Base-by-base conservation (phyloP, 2,113 vertebrate genomes). In the Porphyrio hochstetteri region DNA sequence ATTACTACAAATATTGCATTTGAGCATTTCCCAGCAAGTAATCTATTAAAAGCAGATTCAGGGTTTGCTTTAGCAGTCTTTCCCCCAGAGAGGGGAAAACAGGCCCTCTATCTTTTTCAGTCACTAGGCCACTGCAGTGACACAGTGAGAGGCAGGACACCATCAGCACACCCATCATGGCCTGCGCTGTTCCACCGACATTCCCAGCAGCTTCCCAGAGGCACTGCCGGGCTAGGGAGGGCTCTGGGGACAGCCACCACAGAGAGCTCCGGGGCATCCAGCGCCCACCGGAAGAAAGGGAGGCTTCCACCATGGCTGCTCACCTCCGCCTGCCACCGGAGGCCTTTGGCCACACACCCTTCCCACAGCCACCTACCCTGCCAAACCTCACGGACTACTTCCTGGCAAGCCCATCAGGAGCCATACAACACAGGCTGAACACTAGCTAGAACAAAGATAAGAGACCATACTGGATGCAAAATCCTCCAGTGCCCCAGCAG, bases 171-270 rank as follows among this genome's bases (percentile, higher is more conserved):
- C 27, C 44, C 24, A 13, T 29, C 56, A 24, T 0, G 0, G 52
- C n/a, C 65, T 10, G 18, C 3, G 0, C 10, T 8, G 19, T 55
- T 15, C 46, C 21, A 17, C 48, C 1, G 3, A 7, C 42, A 14
- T 28, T 48, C 36, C 76, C 56, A 16, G n/a, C 10, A 2, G 16
- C 57, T 67, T 53, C 38, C 53, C 53, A 42, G 48, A 21, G 11
- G 23, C 3, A 1, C 17, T 18, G 23, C 8, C 11, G 60, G 74
- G 55, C 20, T 7, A 23, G 29, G 5, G n/a, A 48, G 38, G 13
- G 33, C 20, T 15, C 0, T 1, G 18, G 9, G 17, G 31, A 12
- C 0, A 0, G n/a, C 33, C 1, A 16, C 18, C 4, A 0, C 23
- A 18, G 23, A 59, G 53, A 67, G 71, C 42, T 27, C 24, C 14